A percentile compares a stretch with the other conserved stretches of the same genome.
Evolutionary conservation across 2,113 vertebrate genomes (phyloP).

Genomic region (Forbesichthys agassizii): DNA sequence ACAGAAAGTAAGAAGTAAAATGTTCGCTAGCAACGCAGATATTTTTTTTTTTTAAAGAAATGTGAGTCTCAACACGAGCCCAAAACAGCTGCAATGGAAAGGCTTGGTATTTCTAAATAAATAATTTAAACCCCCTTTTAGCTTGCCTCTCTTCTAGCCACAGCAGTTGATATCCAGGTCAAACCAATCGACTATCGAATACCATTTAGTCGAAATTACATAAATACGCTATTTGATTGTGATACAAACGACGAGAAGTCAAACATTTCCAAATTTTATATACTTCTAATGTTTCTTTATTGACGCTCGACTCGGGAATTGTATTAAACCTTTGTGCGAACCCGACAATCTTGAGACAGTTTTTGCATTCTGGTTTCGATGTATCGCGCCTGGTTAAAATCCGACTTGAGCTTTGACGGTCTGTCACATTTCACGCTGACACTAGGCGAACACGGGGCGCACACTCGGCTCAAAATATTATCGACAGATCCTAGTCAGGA

Average conservation of each 20-base stretch:
- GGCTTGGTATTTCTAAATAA: slow-evolving; percentile 67
- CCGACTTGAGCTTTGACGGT: slow-evolving; percentile 74
- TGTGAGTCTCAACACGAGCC: slow-evolving; percentile 32
- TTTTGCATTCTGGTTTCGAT: slow-evolving; percentile 43
- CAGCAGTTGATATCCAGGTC: slow-evolving; percentile 58
- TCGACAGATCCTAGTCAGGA: slow-evolving; percentile 54
- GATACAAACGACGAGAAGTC: background rate
- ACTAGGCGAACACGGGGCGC: slow-evolving; percentile 60
- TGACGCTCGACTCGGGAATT: background rate
- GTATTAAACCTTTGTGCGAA: accelerated
- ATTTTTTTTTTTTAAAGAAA: slow-evolving; percentile 46
- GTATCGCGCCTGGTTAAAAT: slow-evolving; percentile 58
- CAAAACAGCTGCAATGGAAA: slow-evolving; percentile 66
- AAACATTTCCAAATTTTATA: background rate
- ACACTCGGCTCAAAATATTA: slow-evolving; percentile 56
- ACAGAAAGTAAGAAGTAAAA: slow-evolving; percentile 9
- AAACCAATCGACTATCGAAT: slow-evolving; percentile 43
- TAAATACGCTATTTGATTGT: background rate
- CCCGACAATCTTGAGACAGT: slow-evolving; percentile 9
- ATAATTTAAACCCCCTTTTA: slow-evolving; percentile 74
- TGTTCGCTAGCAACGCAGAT: slow-evolving; percentile 34
- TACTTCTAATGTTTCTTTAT: background rate
- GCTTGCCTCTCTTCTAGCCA: slow-evolving; percentile 61
- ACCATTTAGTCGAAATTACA: accelerated
- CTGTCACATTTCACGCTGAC: slow-evolving; percentile 83